phyloP scores from a whole-genome alignment of 2,888 invertebrate genomes.

The Sarcophaga carnaria region DNA sequence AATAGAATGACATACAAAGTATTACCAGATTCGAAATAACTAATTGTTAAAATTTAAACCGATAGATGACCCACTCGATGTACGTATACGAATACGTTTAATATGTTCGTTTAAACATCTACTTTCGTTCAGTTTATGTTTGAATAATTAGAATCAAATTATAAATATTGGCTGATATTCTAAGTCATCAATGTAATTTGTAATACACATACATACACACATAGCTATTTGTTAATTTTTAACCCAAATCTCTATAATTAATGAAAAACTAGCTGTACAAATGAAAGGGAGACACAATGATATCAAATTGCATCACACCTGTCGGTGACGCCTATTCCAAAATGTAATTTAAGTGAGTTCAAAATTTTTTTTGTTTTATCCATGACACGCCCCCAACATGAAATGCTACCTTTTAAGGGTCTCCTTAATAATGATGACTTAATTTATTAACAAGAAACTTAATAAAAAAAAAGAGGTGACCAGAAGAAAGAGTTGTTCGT shows the following conservation, averaged over 20 bases:
- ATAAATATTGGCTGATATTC: no score
- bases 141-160: no score
- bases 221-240: no score
- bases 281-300: conserved; percentile 9
- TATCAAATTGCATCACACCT: conserved; percentile 57
- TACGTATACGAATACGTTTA: no score
- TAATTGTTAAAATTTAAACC: no score
- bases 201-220: no score
- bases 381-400: conserved; percentile 49
- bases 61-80: no score
- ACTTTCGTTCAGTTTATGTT: no score
- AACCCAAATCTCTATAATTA: conserved; percentile 12
- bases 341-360: conserved; percentile 8
- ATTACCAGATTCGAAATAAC: no score
- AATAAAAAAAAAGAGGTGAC: neutral
- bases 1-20: no score
- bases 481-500: conserved; percentile 39
- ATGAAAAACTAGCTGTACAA: neutral
- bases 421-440: conserved; percentile 63
- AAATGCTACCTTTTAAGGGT: conserved; percentile 28
- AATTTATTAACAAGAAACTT: conserved; percentile 43
- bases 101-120: no score
- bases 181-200: no score
- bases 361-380: neutral
- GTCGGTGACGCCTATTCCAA: conserved; percentile 44